Evolutionary conservation across 64 coral and sea anemone genomes (phyloP).

Genomic region (Montipora capricornis): DNA sequence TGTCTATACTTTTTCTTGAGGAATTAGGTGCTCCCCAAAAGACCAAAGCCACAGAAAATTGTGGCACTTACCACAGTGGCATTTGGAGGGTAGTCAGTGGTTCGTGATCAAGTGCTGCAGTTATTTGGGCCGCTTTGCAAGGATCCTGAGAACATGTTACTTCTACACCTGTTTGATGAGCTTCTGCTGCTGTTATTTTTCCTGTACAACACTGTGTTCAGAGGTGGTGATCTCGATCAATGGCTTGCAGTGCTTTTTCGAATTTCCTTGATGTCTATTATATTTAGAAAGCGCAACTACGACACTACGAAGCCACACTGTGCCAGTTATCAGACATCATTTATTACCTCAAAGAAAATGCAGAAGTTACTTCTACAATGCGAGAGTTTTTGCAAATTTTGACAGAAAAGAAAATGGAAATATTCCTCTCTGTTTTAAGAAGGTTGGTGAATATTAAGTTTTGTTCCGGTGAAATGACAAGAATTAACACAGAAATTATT

Average conservation of each 20-base stretch:
- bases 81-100: neutral
- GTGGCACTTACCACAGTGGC: neutral
- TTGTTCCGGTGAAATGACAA: neutral
- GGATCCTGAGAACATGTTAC: neutral
- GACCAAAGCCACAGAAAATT: neutral
- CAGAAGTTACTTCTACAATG: neutral
- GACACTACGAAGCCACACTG: too few species aligned
- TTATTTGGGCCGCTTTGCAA: neutral
- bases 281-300: too few species aligned
- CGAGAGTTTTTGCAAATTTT: constrained; percentile 13
- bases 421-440: constrained; percentile 78
- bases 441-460: constrained; percentile 21
- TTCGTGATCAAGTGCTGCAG: constrained; percentile 8
- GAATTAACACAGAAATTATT: too few species aligned
- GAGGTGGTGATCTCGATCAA: neutral
- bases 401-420: constrained; percentile 82
- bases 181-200: neutral
- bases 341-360: constrained; percentile 27
- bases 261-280: neutral
- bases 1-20: too few species aligned
- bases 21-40: neutral
- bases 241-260: neutral
- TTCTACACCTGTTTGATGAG: neutral
- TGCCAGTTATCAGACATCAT: constrained; percentile 29
- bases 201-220: neutral